Evolutionary conservation across 2,888 invertebrate species (phyloP), one percentile per base, ranked within the genome.

Genomic region (Yponomeuta cagnagella): DNA sequence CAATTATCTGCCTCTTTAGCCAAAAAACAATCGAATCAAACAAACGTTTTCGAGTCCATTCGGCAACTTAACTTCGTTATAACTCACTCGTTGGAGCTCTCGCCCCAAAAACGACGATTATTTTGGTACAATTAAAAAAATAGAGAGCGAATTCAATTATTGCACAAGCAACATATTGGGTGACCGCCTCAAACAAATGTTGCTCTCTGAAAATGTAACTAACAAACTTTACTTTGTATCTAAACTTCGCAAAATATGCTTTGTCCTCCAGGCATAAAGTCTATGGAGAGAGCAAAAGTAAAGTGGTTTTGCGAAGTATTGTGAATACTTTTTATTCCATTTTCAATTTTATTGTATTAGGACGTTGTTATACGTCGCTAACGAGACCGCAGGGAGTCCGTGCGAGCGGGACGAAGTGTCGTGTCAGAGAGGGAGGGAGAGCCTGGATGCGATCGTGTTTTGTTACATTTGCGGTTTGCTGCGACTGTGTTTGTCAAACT

Each of bases 121-220:
- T 58, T 58, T 85, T 82, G 81, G 74, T 31, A 80, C 88, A 90
- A 90, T 90, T 89, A 90, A 88, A 88, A 71, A 69, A 71, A 69
- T 63, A 84, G 78, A 85, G 82, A 88, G 87, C 87, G 63, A 88
- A 89, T 84, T 86, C 84, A 85, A 87, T 88, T 88, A 81, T 81
- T 84, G 82, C 82, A 79, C 78, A 77, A 78, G 79, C 81, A 86
- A 85, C 89, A 89, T 89, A 88, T 88, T 89, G 87, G 82, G 86
- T 81, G 84, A 82, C 88, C 91, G 91, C 91, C 90, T 89, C 84
- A 85, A 82, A 88, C 91, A 90, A 91, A 90, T 91, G 91, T 86
- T 84, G 83, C 82, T 81, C 82, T 81, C 78, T 79, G 23, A 75
- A 77, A 72, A 58, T 58, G 52, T 58, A 58, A 58, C 52, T 15